Evolutionary conservation across 2,888 invertebrate species (phyloP).

Genomic region (Scotopteryx bipunctaria): DNA sequence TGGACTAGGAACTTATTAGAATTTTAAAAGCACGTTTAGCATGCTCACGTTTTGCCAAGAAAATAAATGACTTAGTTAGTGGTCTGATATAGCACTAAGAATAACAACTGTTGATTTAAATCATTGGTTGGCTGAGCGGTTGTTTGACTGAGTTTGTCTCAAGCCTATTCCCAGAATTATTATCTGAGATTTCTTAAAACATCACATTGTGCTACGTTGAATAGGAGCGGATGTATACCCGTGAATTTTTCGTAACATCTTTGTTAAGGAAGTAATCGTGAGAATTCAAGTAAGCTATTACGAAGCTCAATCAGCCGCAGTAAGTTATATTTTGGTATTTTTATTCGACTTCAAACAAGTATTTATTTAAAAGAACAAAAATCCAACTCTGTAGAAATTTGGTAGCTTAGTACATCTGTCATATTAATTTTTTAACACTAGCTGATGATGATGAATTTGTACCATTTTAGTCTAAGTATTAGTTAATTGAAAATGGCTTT

Average conservation of each 20-base stretch:
- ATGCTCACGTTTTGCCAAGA: not conserved
- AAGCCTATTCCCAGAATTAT: constrained; percentile 59
- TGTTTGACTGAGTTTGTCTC: constrained; percentile 18
- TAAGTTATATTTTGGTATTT: not conserved
- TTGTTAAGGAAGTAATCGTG: constrained; percentile 78
- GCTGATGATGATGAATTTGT: too few species aligned
- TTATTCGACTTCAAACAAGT: not conserved
- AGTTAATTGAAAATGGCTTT: too few species aligned
- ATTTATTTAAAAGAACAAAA: too few species aligned
- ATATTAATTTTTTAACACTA: too few species aligned
- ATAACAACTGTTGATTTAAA: constrained; percentile 3
- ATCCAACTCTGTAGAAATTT: too few species aligned
- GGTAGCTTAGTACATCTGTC: too few species aligned
- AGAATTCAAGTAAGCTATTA: constrained; percentile 55
- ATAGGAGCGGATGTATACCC: constrained; percentile 68
- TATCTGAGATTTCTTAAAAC: constrained; percentile 61
- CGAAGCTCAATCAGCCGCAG: constrained; percentile 19
- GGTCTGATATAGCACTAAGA: not conserved
- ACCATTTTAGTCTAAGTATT: too few species aligned
- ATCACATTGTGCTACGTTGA: constrained; percentile 62
- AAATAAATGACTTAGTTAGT: not conserved
- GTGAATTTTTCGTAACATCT: constrained; percentile 74
- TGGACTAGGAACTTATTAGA: not conserved
- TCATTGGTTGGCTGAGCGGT: not conserved
- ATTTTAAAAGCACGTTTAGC: constrained; percentile 5